Conservation (phyloP, 2,888 invertebrate genomes). For the Agonopterix heracliana region DNA sequence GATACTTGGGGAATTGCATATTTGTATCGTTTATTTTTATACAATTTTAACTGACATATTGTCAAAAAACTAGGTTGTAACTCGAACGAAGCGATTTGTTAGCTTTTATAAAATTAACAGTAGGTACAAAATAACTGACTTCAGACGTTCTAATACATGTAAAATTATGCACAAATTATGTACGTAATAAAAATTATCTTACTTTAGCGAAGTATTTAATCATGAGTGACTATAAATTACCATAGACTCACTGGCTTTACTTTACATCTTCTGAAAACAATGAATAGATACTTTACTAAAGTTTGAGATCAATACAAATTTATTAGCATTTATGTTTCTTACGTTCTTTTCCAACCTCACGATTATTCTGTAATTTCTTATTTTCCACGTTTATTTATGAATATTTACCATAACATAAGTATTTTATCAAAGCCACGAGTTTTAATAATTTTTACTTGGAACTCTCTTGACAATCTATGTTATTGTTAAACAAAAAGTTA, state of each 20-base stretch:
- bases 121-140: slow-evolving; percentile 12
- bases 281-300: not conserved
- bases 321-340: not conserved
- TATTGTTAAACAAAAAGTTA: slow-evolving; percentile 16
- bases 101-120: slow-evolving; percentile 33
- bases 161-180: too few species aligned
- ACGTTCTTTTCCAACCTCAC: not conserved
- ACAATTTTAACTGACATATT: slow-evolving; percentile 67
- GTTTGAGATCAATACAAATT: not conserved
- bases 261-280: not conserved
- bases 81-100: slow-evolving; percentile 37
- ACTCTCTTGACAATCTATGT: slow-evolving; percentile 6
- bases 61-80: slow-evolving; percentile 64
- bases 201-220: too few species aligned
- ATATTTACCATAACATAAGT: slow-evolving; percentile 1
- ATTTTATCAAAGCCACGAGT: slow-evolving; percentile 2
- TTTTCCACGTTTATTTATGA: not conserved
- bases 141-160: not conserved
- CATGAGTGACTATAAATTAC: too few species aligned
- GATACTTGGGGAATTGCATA: slow-evolving; percentile 25
- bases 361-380: not conserved
- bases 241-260: not conserved
- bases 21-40: slow-evolving; percentile 67
- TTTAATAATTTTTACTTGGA: slow-evolving; percentile 1
- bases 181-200: too few species aligned